Percentiles rank a stretch among this genome's conserved stretches.
These are phyloP conservation scores for Cotesia vestalis DNA, from an alignment of 1,140 invertebrate species.

Conservation along the genomic window DNA sequence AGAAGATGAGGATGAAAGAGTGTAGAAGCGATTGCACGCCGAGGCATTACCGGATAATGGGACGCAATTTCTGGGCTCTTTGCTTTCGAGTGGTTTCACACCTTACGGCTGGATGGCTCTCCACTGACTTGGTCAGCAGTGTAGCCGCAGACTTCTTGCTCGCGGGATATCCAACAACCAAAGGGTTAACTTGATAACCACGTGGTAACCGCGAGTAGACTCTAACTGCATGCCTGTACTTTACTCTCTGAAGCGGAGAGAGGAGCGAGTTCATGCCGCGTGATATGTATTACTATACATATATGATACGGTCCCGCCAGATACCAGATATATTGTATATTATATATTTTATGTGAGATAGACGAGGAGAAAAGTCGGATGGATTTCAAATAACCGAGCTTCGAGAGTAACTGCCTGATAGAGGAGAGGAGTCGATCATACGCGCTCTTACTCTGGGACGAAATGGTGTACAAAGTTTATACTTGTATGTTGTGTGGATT, in stretches of 20 bases:
- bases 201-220: constrained; percentile 56
- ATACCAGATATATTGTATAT: neutral
- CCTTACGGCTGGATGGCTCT: constrained; percentile 45
- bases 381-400: neutral
- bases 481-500: constrained; percentile 6
- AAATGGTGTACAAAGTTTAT: too few relatives aligned
- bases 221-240: constrained; percentile 31
- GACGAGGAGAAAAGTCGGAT: constrained; percentile 9
- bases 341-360: neutral
- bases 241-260: neutral
- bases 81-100: constrained; percentile 66
- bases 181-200: constrained; percentile 65
- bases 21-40: constrained; percentile 49
- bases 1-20: neutral
- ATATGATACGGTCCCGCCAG: constrained; percentile 12
- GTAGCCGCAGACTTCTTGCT: constrained; percentile 34
- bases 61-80: constrained; percentile 65
- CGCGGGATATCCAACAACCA: constrained; percentile 54
- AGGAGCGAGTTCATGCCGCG: too few relatives aligned
- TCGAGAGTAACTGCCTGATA: too few relatives aligned
- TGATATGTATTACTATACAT: too few relatives aligned
- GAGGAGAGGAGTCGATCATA: neutral
- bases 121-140: constrained; percentile 25
- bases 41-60: constrained; percentile 62
- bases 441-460: neutral